Evolutionary conservation across 2,888 invertebrate genomes (phyloP), one percentile per base, ranked within the genome.

Genomic region (Bhutanitis thaidina): DNA sequence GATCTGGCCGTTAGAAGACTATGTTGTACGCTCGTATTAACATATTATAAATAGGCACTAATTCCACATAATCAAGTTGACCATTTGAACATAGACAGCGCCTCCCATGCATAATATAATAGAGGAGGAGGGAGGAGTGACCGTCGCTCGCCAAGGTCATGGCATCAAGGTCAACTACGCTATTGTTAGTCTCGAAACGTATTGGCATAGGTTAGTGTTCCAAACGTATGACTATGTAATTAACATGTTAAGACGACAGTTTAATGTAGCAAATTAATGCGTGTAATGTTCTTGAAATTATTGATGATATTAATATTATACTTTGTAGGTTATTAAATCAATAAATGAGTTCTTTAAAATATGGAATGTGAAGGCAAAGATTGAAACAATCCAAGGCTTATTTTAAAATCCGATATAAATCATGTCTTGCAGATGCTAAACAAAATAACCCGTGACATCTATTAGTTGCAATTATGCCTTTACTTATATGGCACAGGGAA

Each of bases 71-170:
- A 35, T 41, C 35, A 29, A 38, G 10, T 12, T 5, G 13, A 38
- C n/a, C n/a, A 39, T 39, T 34, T 32, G 47, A 15, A 36, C 25
- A 34, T 56, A 53, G 52, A 51, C 32, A 30, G 38, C 43, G 43
- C n/a, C n/a, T 3, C n/a, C 45, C 44, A 47, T 51, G 55, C 48
- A 54, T 60, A 55, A 55, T 56, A 54, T 60, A 55, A 55, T 56
- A 56, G 55, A 55, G 52, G 54, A 39, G 27, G 44, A 44, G 55
- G 53, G 52, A 53, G 52, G 32, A 49, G 43, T 44, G 50, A 44
- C 50, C 50, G 39, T 36, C 16, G 48, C 16, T 35, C n/a, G 20
- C 30, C 50, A 45, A 50, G 50, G 50, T 50, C 38, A 46, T 43
- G 39, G 34, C 15, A 9, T 15, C 50, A 50, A 50, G 50, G 50